Conservation (phyloP, 53 echinoderm and acorn worm genomes). For the Astropecten irregularis region DNA sequence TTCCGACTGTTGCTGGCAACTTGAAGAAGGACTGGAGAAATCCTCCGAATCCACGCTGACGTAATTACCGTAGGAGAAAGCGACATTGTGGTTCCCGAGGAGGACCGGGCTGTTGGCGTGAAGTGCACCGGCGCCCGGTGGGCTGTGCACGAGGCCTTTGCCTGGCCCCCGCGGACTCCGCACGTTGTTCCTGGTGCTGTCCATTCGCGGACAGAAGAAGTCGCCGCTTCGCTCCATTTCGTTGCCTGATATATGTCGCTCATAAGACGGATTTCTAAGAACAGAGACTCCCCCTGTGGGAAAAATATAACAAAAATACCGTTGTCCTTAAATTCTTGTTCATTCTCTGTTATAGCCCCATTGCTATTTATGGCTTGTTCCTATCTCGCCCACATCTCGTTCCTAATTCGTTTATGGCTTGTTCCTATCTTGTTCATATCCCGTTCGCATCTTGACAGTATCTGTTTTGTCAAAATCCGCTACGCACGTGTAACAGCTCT, state of each 20-base stretch:
- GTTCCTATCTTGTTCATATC: no score
- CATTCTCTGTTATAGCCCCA: no score
- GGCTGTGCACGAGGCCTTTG: background rate
- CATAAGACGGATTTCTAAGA: constrained; percentile 20
- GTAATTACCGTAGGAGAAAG: constrained; percentile 44
- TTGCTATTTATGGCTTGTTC: no score
- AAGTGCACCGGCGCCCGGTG: background rate
- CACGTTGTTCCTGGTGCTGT: background rate
- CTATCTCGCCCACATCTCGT: no score
- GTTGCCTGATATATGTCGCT: constrained; percentile 15
- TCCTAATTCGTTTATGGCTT: no score
- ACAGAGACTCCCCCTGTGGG: background rate
- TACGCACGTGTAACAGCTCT: no score
- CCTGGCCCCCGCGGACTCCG: background rate
- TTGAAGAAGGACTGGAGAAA: background rate
- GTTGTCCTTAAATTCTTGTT: no score
- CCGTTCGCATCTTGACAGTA: no score
- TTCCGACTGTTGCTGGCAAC: background rate
- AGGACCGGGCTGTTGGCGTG: constrained; percentile 3
- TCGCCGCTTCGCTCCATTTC: constrained; percentile 16
- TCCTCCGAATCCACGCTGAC: background rate
- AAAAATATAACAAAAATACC: no score
- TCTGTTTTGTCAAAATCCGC: no score
- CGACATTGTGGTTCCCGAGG: constrained; percentile 16
- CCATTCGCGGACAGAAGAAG: constrained; percentile 27